Percentiles rank a stretch among this genome's conserved stretches.
phyloP scores from a whole-genome alignment of 2,113 vertebrate species.

The Alethe diademata region DNA sequence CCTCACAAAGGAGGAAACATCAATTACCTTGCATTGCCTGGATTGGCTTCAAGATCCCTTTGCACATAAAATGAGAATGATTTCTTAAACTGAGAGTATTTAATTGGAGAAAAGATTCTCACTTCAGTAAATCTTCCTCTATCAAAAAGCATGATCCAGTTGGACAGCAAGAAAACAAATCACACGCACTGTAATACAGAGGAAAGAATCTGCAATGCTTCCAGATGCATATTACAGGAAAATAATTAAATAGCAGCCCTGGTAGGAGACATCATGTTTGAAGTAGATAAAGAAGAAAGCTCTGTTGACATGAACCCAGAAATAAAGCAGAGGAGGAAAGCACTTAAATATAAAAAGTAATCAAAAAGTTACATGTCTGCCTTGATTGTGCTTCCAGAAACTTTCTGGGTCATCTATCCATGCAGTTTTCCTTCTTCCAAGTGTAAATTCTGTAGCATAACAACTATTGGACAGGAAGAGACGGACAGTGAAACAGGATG shows the following conservation, averaged over 20 bases:
- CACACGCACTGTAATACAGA: not conserved
- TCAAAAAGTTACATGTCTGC: not conserved
- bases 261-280: not conserved
- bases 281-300: constrained; percentile 8
- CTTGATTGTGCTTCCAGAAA: not conserved
- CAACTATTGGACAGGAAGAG: not conserved
- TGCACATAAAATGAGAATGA: not conserved
- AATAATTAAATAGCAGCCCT: constrained; percentile 20
- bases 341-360: constrained; percentile 24
- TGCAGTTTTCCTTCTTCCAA: not conserved
- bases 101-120: not conserved
- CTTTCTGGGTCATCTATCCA: not conserved
- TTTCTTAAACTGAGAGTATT: not conserved
- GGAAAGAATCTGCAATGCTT: constrained; percentile 15
- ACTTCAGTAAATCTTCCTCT: not conserved
- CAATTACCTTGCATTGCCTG: not conserved
- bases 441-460: not conserved
- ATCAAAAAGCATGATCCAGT: constrained; percentile 6
- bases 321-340: constrained; percentile 35
- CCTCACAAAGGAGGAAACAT: not conserved
- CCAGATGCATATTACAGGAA: constrained; percentile 34
- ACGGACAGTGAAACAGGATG: not conserved
- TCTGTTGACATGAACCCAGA: constrained; percentile 18
- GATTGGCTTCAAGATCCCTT: not conserved
- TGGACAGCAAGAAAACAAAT: constrained; percentile 14